Evolutionary conservation across 2,888 invertebrate genomes (phyloP), one percentile per base, ranked within the genome.

Genomic region (Brachypalpus laphriformis): DNA sequence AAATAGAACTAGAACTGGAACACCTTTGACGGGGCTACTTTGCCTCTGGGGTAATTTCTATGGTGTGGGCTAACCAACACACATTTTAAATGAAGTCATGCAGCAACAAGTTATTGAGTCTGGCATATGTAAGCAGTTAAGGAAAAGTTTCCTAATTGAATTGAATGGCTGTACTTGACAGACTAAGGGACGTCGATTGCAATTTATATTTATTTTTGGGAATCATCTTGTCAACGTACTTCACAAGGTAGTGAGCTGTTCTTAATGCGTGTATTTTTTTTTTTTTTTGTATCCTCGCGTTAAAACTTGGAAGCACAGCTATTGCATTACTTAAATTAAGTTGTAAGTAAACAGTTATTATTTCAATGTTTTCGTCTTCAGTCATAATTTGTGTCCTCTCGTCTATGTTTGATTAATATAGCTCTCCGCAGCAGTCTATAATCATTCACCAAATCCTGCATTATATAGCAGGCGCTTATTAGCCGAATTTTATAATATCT

Each of bases 51-150:
- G 51, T 25, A 59, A 20, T 59, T 20, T 68, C 45, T n/a, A 45
- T 47, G 54, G 51, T 47, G 40, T 59, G n/a, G 14, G 25, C 16
- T 9, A 45, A 16, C 34, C 37, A 71, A 54, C 71, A 63, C 70
- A 66, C 51, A 25, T 14, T 74, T 78, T 42, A 49, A 47, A 34
- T 28, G 45, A 65, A 75, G 57, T 83, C 70, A 70, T 65, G 78
- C 83, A 75, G 80, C 85, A 85, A 85, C 85, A 85, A 76, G 85
- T 85, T 81, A 65, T 71, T 59, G 65, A 59, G 59, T 65, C 65
- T 81, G 57, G 47, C n/a, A 18, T 56, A 6, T 37, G 34, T 37
- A 40, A 18, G 16, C 40, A 8, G 40, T 65, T 18, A 1, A 20
- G 22, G 16, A 9, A 51, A 63, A 40, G 9, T 74, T 45, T 57